Percentiles rank a stretch among this genome's conserved stretches.
Evolutionary conservation across 2,113 vertebrate species (phyloP).

Genomic region (Emberiza fucata): DNA sequence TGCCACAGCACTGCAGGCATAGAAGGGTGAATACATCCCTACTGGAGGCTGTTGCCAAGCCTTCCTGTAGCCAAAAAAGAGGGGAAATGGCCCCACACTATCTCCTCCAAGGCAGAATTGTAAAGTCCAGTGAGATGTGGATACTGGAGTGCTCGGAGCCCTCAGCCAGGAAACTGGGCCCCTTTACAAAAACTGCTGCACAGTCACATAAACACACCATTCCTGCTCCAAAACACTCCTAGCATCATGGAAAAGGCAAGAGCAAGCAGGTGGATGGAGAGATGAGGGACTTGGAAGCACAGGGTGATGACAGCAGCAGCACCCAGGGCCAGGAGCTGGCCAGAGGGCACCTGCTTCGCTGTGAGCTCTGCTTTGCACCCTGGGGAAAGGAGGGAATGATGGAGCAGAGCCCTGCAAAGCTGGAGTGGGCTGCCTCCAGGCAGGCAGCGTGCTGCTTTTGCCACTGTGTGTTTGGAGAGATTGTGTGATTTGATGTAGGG

Average conservation of each 20-base stretch:
- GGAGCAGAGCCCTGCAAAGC: neutral
- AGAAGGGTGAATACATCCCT: neutral
- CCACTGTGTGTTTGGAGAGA: neutral
- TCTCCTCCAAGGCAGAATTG: neutral
- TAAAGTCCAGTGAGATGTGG: neutral
- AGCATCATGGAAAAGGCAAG: neutral
- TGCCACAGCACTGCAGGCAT: neutral
- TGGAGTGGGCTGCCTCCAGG: neutral
- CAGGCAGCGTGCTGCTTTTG: neutral
- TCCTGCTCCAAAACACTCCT: neutral
- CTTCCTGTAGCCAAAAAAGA: neutral
- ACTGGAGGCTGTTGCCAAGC: neutral
- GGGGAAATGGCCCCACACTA: fast-evolving
- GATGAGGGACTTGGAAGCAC: neutral
- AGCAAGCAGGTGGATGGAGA: neutral
- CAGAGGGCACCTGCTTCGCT: neutral
- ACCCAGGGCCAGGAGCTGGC: neutral
- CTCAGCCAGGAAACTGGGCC: neutral
- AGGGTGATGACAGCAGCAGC: neutral
- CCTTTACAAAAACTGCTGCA: neutral
- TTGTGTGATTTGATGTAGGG: neutral
- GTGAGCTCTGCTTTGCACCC: neutral
- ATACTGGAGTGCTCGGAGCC: neutral
- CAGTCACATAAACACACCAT: neutral
- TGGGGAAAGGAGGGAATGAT: neutral